Base-by-base conservation (phyloP, 2,888 invertebrate species). In the Cryptus viduatorius region DNA sequence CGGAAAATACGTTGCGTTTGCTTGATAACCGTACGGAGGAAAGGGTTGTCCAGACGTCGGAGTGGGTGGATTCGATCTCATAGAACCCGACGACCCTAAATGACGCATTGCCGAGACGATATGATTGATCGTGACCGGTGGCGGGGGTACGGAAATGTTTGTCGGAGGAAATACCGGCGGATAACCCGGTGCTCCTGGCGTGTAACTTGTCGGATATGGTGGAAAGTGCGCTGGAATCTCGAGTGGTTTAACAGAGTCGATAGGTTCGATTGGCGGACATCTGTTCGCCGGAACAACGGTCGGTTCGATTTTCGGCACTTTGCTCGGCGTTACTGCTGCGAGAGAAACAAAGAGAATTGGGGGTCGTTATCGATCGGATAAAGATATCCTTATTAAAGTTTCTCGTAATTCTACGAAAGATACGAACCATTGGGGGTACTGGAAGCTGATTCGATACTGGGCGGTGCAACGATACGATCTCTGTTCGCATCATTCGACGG, bases 401-500 rank as follows among this genome's bases (percentile, higher is more conserved):
- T 37, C 12, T 19, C n/a, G 7, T 19, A 19, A 19, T 3, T 56
- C 56, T 24, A 24, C 24, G 29, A 12, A 50, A 53, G 56, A 16
- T 53, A 81, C 68, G 85, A 88, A 92, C 93, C 91, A 86, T 91
- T 93, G 75, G 92, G 92, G 48, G 92, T 90, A 53, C 88, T 90
- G 10, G 91, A 87, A 56, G 90, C 87, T n/a, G 92, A 89, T 80
- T 93, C 93, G 67, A 90, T 85, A 56, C 90, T 87, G 53, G 90
- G 89, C 78, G 89, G 87, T 48, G 86, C 72, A n/a, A 88, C 83
- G 16, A 87, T n/a, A 83, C 92, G 89, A 44, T 93, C 93, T 84
- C 90, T 90, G 48, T 87, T 84, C 3, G 89, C 84, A 76, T 93
- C 92, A 76, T 89, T 93, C 12, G 94, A 91, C 31, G 95, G 94